Evolutionary conservation across 2,888 invertebrate genomes (phyloP).

Genomic region (Parnassius glacialis): DNA sequence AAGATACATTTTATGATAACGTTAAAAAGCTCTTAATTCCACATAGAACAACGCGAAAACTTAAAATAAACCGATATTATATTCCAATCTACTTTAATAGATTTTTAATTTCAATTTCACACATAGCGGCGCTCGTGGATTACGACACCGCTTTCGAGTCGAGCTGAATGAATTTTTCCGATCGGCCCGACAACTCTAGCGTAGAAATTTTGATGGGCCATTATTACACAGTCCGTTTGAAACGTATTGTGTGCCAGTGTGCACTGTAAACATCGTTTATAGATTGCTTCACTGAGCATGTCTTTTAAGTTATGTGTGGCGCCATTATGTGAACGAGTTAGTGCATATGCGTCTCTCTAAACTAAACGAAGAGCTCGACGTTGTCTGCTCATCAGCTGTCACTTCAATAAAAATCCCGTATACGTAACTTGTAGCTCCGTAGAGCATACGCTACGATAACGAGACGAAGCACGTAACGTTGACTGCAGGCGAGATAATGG

Average conservation of each 20-base stretch:
- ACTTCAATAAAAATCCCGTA: slow-evolving; percentile 45
- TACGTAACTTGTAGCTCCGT: slow-evolving; percentile 32
- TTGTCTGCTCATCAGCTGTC: slow-evolving; percentile 48
- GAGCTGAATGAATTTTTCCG: slow-evolving; percentile 62
- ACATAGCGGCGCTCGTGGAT: slow-evolving; percentile 62
- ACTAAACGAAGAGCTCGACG: slow-evolving; percentile 32
- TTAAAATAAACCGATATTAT: slow-evolving; percentile 34
- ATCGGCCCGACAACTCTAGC: slow-evolving; percentile 65
- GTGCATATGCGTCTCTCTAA: slow-evolving; percentile 29
- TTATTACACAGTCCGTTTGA: slow-evolving; percentile 74
- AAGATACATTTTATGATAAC: slow-evolving; percentile 1
- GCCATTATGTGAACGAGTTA: slow-evolving; percentile 27
- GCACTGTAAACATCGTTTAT: slow-evolving; percentile 27
- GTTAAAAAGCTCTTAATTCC: slow-evolving; percentile 5
- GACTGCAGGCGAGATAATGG: slow-evolving; percentile 48
- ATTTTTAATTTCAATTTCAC: slow-evolving; percentile 78
- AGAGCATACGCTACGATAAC: slow-evolving; percentile 39
- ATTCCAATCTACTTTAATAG: slow-evolving; percentile 64
- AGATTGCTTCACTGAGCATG: slow-evolving; percentile 20
- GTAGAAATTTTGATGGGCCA: slow-evolving; percentile 71
- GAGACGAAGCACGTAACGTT: slow-evolving; percentile 43
- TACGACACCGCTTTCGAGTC: slow-evolving; percentile 52
- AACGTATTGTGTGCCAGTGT: slow-evolving; percentile 62
- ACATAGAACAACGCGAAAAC: slow-evolving; percentile 8
- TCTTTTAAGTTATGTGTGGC: slow-evolving; percentile 8